A percentile compares a stretch with the other conserved stretches of the same genome.
Evolutionary conservation across 2,113 vertebrate genomes (phyloP).

Genomic region (Symphodus melops): DNA sequence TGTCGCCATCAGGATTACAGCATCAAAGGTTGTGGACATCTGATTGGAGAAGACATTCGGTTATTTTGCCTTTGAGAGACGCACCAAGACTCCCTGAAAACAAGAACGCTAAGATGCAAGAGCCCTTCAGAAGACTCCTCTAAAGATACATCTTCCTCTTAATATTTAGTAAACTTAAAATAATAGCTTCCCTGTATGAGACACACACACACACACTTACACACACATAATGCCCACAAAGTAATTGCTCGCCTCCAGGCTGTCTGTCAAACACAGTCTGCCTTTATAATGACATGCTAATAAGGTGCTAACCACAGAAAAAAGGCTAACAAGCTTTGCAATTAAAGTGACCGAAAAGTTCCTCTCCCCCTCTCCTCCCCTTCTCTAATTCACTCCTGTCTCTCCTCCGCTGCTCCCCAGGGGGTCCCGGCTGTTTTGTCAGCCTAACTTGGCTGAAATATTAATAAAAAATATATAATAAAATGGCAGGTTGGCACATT

Average conservation of each 20-base stretch:
- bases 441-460: conserved; percentile 31
- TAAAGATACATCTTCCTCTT: neutral
- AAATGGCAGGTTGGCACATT: conserved; percentile 30
- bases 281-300: conserved; percentile 60
- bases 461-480: too few relatives aligned
- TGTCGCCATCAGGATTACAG: neutral
- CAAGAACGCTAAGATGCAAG: too few relatives aligned
- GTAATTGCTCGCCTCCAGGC: conserved; percentile 21
- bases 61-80: neutral
- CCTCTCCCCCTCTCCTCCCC: conserved; percentile 21
- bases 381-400: conserved; percentile 19
- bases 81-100: neutral
- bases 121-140: neutral
- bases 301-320: conserved; percentile 38
- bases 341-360: conserved; percentile 54
- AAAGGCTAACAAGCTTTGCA: conserved; percentile 50
- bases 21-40: neutral
- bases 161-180: conserved; percentile 27
- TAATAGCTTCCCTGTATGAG: neutral
- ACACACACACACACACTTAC: conserved; percentile 2
- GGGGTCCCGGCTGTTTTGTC: conserved; percentile 22
- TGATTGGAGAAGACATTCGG: neutral
- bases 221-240: conserved; percentile 5
- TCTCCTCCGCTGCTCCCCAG: conserved; percentile 6
- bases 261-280: conserved; percentile 51